Evolutionary conservation across 1,140 invertebrate genomes (phyloP).

Genomic region (Aphaenogaster rudis): DNA sequence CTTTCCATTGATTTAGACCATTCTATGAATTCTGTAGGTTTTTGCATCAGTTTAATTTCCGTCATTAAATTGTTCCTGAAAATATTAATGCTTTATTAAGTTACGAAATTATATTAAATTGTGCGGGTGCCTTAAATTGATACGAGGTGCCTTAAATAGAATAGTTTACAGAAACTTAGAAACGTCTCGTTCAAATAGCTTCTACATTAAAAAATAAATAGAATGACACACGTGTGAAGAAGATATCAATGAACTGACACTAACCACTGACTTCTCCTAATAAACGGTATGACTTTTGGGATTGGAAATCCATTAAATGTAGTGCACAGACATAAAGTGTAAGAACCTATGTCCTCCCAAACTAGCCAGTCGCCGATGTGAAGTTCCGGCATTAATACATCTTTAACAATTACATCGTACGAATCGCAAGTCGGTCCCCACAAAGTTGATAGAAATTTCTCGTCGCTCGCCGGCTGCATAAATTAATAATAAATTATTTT

Average conservation of each 20-base stretch:
- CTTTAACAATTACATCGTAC: constrained; percentile 88
- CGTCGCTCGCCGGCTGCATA: constrained; percentile 60
- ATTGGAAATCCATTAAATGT: constrained; percentile 88
- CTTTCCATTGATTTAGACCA: constrained; percentile 23
- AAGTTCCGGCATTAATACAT: constrained; percentile 86
- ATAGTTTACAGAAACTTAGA: not conserved
- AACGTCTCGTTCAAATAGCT: not conserved
- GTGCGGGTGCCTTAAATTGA: not conserved
- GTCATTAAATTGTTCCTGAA: constrained; percentile 44
- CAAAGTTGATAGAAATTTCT: constrained; percentile 84
- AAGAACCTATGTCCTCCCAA: constrained; percentile 89
- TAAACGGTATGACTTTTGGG: constrained; percentile 84
- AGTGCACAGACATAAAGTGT: constrained; percentile 87
- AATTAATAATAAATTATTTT: constrained; percentile 22
- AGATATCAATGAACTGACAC: constrained; percentile 24
- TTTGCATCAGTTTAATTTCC: constrained; percentile 8
- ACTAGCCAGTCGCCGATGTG: constrained; percentile 88
- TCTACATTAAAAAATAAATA: not conserved
- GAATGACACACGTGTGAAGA: not conserved
- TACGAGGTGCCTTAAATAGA: not conserved
- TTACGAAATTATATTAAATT: not conserved
- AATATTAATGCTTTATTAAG: constrained; percentile 4
- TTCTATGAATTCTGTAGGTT: not conserved
- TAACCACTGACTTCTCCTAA: constrained; percentile 77
- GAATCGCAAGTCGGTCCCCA: constrained; percentile 92